phyloP scores from a whole-genome alignment of 1,140 invertebrate species.

The Lerema accius region DNA sequence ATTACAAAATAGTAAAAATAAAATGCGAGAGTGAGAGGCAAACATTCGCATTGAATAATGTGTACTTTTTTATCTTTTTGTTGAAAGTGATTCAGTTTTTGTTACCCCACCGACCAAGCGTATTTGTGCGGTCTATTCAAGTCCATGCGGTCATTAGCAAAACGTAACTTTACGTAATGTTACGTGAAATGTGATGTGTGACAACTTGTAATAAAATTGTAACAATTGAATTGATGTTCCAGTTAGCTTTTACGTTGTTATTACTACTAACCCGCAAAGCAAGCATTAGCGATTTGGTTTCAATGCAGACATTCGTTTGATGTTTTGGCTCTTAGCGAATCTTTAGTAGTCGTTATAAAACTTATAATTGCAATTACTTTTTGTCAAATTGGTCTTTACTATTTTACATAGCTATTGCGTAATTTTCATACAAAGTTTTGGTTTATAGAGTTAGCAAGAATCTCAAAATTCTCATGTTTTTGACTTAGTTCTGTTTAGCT shows the following conservation, averaged over 20 bases:
- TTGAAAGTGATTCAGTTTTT: slow-evolving; percentile 50
- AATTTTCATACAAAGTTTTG: no score
- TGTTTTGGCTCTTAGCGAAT: no score
- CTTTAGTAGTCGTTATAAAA: no score
- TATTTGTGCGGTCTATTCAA: slow-evolving; percentile 20
- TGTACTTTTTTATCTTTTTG: slow-evolving; percentile 41
- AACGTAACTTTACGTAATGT: background rate
- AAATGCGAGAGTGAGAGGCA: slow-evolving; percentile 53
- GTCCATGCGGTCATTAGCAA: background rate
- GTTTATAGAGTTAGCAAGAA: no score
- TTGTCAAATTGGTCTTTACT: no score
- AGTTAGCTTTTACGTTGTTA: slow-evolving; percentile 17
- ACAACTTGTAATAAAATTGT: background rate
- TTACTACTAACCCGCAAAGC: slow-evolving; percentile 22
- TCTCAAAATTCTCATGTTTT: no score
- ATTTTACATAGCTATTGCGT: no score
- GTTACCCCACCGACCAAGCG: slow-evolving; percentile 42
- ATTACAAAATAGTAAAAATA: slow-evolving; percentile 47
- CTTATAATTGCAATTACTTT: no score
- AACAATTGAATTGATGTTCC: slow-evolving; percentile 10
- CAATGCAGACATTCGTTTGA: background rate
- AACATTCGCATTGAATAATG: slow-evolving; percentile 41
- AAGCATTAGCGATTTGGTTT: slow-evolving; percentile 21
- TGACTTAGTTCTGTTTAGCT: no score
- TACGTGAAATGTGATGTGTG: background rate